Percentiles rank a stretch among this genome's conserved stretches.
These are phyloP conservation scores for Sapayoa aenigma DNA, from an alignment of 2,113 vertebrate genomes.

Conservation along the genomic window DNA sequence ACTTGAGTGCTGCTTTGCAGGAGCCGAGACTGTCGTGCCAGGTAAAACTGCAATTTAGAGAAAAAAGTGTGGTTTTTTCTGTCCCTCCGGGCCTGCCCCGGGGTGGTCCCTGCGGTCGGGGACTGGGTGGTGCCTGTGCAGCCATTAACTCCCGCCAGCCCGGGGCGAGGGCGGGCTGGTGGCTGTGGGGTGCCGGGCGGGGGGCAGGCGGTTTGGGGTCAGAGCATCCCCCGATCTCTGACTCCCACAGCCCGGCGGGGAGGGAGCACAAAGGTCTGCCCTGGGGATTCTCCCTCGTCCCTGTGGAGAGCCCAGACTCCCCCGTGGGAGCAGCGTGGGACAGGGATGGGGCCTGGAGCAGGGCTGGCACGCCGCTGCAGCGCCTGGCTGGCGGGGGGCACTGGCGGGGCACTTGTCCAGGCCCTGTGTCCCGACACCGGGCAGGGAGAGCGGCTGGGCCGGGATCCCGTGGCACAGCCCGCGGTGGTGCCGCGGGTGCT, in stretches of 20 bases:
- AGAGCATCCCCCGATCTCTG: neutral
- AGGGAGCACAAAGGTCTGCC: no score
- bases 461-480: neutral
- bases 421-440: neutral
- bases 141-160: neutral
- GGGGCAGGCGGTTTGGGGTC: accelerated
- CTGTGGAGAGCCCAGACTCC: neutral
- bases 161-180: neutral
- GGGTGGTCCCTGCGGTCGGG: neutral
- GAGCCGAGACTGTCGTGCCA: no score
- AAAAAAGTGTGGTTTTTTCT: neutral
- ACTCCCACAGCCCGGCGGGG: accelerated
- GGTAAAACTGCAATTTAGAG: accelerated
- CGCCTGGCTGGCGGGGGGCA: neutral
- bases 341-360: neutral
- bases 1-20: neutral
- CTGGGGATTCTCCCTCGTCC: no score
- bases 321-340: neutral
- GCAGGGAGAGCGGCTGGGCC: neutral
- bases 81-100: neutral
- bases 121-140: neutral
- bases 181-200: neutral
- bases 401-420: neutral
- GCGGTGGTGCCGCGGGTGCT: neutral
- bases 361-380: neutral